Conservation (phyloP, 2,113 vertebrate species). For the Laterallus jamaicensis region DNA sequence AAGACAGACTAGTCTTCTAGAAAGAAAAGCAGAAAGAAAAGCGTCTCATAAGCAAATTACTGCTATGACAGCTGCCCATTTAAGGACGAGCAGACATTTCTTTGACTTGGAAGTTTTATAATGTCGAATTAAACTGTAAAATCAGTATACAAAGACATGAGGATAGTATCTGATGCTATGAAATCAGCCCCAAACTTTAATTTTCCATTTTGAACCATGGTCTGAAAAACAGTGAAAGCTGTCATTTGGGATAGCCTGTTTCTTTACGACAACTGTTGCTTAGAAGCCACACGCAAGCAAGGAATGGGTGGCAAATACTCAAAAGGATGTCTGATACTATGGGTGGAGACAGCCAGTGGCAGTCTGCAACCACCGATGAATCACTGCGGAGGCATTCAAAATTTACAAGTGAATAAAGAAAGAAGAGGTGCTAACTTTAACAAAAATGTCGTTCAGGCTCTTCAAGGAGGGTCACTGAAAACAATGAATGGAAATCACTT, state of each 20-base stretch:
- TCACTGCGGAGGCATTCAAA: constrained; percentile 27
- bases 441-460: not conserved
- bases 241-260: not conserved
- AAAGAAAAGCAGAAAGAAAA: constrained; percentile 49
- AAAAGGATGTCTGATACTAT: not conserved
- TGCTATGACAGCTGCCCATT: not conserved
- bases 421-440: not conserved
- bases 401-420: constrained; percentile 5
- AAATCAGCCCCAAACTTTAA: constrained; percentile 12
- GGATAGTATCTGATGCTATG: constrained; percentile 1
- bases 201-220: constrained; percentile 45
- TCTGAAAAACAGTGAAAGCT: constrained; percentile 23
- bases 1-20: not conserved
- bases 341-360: constrained; percentile 32
- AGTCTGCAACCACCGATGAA: constrained; percentile 30
- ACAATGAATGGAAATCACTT: constrained; percentile 59
- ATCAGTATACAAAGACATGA: not conserved
- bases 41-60: constrained; percentile 32
- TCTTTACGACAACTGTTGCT: constrained; percentile 49
- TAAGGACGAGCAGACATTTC: constrained; percentile 8
- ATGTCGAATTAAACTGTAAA: constrained; percentile 41
- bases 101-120: constrained; percentile 20
- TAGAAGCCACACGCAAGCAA: not conserved
- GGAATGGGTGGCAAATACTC: constrained; percentile 32
- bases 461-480: constrained; percentile 28